Evolutionary conservation across 2,888 invertebrate species (phyloP).

Genomic region (Cotesia congregata): DNA sequence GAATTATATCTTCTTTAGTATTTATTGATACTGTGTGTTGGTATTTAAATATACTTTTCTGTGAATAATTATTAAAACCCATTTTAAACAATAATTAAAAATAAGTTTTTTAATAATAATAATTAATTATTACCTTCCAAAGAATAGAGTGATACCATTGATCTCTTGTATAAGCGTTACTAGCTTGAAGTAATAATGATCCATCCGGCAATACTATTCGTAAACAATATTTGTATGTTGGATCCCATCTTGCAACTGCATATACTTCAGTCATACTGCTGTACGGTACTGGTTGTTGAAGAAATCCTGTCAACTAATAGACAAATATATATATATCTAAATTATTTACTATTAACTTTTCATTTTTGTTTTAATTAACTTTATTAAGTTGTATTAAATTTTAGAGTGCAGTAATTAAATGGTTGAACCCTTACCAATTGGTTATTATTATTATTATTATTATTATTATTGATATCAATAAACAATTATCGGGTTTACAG

Average conservation of each 20-base stretch:
- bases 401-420: no score
- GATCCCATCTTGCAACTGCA: conserved; percentile 83
- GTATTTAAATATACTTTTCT: conserved; percentile 84
- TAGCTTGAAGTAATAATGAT: conserved; percentile 81
- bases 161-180: conserved; percentile 84
- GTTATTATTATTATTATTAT: no score
- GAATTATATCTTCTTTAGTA: conserved; percentile 79
- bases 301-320: conserved; percentile 75
- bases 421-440: no score
- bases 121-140: conserved; percentile 77
- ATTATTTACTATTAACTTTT: background rate
- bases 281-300: conserved; percentile 80
- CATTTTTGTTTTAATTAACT: background rate
- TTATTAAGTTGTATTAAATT: no score
- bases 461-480: background rate
- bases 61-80: conserved; percentile 59
- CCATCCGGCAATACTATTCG: conserved; percentile 83
- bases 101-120: conserved; percentile 11
- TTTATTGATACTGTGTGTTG: conserved; percentile 78
- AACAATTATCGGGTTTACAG: background rate
- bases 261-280: conserved; percentile 84
- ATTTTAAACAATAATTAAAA: background rate
- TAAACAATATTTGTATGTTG: conserved; percentile 84
- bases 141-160: conserved; percentile 86
- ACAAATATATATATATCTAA: conserved; percentile 20